Evolutionary conservation across 2,888 invertebrate species (phyloP).

Genomic region (Caenorhabditis drosophilae): DNA sequence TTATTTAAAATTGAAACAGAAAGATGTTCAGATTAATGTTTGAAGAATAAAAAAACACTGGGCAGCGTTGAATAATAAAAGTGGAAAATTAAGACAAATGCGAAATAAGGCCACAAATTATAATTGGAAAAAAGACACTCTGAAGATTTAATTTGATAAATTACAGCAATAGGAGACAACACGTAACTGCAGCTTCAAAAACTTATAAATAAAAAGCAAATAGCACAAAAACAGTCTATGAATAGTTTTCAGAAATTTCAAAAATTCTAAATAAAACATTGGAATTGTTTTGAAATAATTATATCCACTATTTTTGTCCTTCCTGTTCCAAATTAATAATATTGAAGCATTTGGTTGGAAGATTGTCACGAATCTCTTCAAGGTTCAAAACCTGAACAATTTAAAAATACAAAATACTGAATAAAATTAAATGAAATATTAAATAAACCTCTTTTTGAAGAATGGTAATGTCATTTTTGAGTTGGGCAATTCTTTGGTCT

Average conservation of each 20-base stretch:
- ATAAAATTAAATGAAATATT: not conserved
- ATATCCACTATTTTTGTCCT: conserved; percentile 55
- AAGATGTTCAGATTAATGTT: no score
- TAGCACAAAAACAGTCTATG: not conserved
- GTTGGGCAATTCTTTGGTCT: conserved; percentile 26
- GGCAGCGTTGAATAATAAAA: no score
- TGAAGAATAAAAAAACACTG: no score
- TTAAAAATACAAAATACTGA: conserved; percentile 5
- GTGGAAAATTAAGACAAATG: no score
- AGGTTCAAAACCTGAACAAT: conserved; percentile 80
- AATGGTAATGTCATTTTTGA: conserved; percentile 42
- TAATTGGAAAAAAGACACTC: no score
- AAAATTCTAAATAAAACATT: no score
- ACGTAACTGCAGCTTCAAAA: conserved; percentile 2
- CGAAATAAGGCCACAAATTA: no score
- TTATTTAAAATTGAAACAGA: no score
- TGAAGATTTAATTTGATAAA: no score
- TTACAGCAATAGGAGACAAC: conserved; percentile 3
- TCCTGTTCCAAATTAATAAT: conserved; percentile 65
- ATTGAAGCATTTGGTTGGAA: conserved; percentile 82
- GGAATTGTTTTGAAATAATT: no score
- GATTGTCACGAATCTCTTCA: conserved; percentile 80
- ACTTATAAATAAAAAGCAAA: not conserved
- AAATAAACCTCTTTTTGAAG: conserved; percentile 36
- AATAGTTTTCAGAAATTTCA: not conserved